Conservation (phyloP, 2,888 invertebrate genomes). For the Hyposoter didymator region DNA sequence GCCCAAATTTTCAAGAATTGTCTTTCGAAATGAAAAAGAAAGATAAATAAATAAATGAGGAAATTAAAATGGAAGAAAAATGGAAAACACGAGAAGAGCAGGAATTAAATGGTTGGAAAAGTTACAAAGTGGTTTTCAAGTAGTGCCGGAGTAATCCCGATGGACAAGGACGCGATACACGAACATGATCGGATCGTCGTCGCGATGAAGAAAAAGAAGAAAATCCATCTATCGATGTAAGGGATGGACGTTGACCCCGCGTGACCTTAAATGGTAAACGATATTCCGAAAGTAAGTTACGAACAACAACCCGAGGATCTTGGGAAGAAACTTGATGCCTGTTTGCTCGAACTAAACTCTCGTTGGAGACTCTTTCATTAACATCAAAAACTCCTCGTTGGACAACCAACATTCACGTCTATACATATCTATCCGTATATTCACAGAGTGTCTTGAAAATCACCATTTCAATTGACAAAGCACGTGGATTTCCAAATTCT, state of each 20-base stretch:
- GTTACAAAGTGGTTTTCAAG: slow-evolving; percentile 18
- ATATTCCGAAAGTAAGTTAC: slow-evolving; percentile 71
- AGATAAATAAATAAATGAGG: slow-evolving; percentile 6
- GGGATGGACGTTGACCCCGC: slow-evolving; percentile 50
- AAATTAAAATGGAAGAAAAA: background rate
- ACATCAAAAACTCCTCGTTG: slow-evolving; percentile 66
- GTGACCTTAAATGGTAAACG: slow-evolving; percentile 69
- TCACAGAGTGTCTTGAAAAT: slow-evolving; percentile 13
- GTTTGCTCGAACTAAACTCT: slow-evolving; percentile 46
- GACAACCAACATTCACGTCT: slow-evolving; percentile 33
- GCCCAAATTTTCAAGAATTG: background rate
- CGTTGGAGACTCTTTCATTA: slow-evolving; percentile 59
- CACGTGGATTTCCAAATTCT: background rate
- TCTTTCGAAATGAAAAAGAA: background rate
- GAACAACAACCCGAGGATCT: slow-evolving; percentile 52
- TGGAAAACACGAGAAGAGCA: background rate
- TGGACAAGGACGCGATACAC: slow-evolving; percentile 43
- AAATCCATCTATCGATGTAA: slow-evolving; percentile 57
- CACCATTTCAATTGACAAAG: background rate
- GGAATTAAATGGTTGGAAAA: slow-evolving; percentile 46
- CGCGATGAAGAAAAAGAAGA: slow-evolving; percentile 32
- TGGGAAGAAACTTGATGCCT: slow-evolving; percentile 39
- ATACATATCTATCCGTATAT: background rate
- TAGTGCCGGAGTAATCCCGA: slow-evolving; percentile 24
- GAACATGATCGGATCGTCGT: slow-evolving; percentile 21